These are phyloP conservation scores for Ibidorhyncha struthersii DNA, from an alignment of 2,113 vertebrate genomes.

Conservation along the genomic window DNA sequence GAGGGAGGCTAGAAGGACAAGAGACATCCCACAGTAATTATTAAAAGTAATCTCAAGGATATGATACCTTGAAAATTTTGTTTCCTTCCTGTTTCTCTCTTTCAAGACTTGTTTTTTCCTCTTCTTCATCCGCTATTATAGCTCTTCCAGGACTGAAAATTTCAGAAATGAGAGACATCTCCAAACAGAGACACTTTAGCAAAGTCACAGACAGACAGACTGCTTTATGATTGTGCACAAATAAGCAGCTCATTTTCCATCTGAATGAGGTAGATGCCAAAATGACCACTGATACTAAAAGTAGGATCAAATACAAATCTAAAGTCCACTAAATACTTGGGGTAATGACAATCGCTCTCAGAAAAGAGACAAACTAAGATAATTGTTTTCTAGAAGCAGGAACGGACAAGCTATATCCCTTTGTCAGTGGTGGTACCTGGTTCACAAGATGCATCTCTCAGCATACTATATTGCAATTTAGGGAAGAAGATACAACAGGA, in stretches of 20 bases:
- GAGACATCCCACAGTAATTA: neutral
- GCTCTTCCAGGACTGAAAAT: slow-evolving; percentile 41
- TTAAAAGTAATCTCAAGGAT: neutral
- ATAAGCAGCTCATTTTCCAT: neutral
- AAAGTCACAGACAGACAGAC: neutral
- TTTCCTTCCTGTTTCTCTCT: neutral
- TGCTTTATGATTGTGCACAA: neutral
- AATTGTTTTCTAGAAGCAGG: neutral
- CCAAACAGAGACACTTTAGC: neutral
- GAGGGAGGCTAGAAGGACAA: neutral
- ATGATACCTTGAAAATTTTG: neutral
- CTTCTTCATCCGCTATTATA: neutral
- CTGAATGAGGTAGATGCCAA: neutral
- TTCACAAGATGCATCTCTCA: neutral
- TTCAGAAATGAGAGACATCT: neutral
- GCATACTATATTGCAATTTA: neutral
- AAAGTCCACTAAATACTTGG: neutral
- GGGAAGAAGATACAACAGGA: neutral
- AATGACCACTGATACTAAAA: neutral
- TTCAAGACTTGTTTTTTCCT: neutral
- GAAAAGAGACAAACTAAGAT: neutral
- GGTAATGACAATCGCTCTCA: neutral
- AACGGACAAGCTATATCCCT: neutral
- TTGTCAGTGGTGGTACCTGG: neutral
- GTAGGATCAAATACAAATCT: neutral